phyloP scores from a whole-genome alignment of 2,113 vertebrate genomes.

The Archilochus colubris region DNA sequence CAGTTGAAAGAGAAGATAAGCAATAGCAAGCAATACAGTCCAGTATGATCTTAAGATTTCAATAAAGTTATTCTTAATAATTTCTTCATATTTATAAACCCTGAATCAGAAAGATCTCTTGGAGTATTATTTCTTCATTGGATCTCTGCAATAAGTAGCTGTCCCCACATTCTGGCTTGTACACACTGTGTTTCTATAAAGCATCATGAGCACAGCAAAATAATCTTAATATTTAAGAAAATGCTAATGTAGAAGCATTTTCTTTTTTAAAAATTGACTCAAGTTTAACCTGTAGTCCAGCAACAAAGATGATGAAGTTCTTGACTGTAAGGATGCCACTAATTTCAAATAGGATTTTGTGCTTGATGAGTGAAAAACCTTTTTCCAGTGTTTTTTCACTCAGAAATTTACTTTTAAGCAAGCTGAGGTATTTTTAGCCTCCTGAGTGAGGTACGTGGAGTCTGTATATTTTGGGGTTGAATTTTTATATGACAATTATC shows the following conservation, averaged over 20 bases:
- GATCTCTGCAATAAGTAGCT: background rate
- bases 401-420: background rate
- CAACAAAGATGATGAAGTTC: background rate
- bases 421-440: background rate
- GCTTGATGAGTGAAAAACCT: background rate
- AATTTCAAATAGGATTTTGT: background rate
- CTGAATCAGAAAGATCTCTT: background rate
- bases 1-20: background rate
- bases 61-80: background rate
- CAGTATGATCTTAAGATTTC: background rate
- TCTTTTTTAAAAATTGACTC: background rate
- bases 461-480: background rate
- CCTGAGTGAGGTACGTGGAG: background rate
- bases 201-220: background rate
- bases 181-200: background rate
- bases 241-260: background rate
- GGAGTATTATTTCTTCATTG: background rate
- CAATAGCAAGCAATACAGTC: background rate
- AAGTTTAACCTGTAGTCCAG: background rate
- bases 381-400: background rate
- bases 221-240: background rate
- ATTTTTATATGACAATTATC: background rate
- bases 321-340: accelerated
- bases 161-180: background rate
- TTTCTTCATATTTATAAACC: background rate